These are phyloP conservation scores for Noctua pronuba DNA, from an alignment of 2,888 invertebrate genomes.

Conservation along the genomic window DNA sequence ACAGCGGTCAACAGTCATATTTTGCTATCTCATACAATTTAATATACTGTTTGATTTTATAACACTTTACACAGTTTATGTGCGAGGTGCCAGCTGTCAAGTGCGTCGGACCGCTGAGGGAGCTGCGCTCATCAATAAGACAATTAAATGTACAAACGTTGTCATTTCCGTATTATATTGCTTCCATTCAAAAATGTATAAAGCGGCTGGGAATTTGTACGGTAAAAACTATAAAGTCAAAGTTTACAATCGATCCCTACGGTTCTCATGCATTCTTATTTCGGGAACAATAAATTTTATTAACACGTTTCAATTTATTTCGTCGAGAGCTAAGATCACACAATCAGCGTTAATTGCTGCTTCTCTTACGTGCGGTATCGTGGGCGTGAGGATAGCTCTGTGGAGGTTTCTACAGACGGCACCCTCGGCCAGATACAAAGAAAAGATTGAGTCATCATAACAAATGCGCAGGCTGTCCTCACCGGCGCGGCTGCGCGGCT, in stretches of 20 bases:
- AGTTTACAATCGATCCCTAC: conserved; percentile 80
- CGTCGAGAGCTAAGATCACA: conserved; percentile 77
- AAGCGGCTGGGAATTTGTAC: conserved; percentile 75
- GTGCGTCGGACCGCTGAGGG: conserved; percentile 40
- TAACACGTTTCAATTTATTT: conserved; percentile 87
- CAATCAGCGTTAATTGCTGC: conserved; percentile 88
- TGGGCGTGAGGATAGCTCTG: conserved; percentile 78
- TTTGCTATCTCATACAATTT: conserved; percentile 70
- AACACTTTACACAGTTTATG: conserved; percentile 61
- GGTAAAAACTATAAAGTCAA: conserved; percentile 76
- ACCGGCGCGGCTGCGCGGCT: conserved; percentile 52
- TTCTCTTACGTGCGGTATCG: conserved; percentile 82
- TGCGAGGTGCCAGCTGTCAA: conserved; percentile 55
- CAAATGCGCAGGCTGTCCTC: conserved; percentile 85
- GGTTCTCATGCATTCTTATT: conserved; percentile 84
- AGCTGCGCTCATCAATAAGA: conserved; percentile 55
- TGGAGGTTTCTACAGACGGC: conserved; percentile 74
- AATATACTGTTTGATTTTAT: conserved; percentile 69
- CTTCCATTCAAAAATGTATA: conserved; percentile 75
- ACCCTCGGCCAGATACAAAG: conserved; percentile 83
- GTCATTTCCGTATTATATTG: conserved; percentile 77
- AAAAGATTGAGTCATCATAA: conserved; percentile 90
- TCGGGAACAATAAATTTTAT: conserved; percentile 86
- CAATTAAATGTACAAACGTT: conserved; percentile 72
- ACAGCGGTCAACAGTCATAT: conserved; percentile 61